phyloP scores from a whole-genome alignment of 92 coral and sea anemone genomes.

The Chrysogorgia sp. region DNA sequence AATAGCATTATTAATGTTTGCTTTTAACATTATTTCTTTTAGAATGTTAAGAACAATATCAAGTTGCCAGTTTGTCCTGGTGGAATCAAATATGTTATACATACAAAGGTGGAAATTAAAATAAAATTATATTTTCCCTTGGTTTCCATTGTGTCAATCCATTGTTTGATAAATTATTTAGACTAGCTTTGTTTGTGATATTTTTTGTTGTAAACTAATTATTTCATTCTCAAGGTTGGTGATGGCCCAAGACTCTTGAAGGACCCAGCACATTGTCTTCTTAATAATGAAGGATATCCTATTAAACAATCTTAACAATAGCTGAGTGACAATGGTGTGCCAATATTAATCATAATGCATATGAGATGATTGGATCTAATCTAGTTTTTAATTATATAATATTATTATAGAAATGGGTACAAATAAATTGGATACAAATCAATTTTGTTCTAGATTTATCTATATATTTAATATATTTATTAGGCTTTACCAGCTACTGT shows the following conservation, averaged over 20 bases:
- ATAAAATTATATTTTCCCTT: not conserved
- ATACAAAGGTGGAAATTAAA: conserved; percentile 49
- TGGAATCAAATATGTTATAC: conserved; percentile 59
- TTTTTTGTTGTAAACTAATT: not conserved
- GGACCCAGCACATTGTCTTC: conserved; percentile 23
- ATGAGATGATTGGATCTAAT: no score
- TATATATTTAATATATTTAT: no score
- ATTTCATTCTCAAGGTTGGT: conserved; percentile 38
- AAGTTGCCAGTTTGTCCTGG: conserved; percentile 45
- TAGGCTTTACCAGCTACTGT: no score
- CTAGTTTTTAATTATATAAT: no score
- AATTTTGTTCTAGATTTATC: no score
- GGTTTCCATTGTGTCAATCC: not conserved
- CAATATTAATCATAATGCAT: no score
- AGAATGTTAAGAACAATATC: not conserved
- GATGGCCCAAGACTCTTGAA: conserved; percentile 49
- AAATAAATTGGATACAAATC: no score
- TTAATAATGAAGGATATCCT: conserved; percentile 43
- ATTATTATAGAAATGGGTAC: no score
- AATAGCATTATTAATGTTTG: not conserved
- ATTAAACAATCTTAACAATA: conserved; percentile 4
- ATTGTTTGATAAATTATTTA: no score
- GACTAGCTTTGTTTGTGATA: no score
- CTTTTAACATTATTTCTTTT: not conserved
- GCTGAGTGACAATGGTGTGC: no score